Evolutionary conservation across 2,888 invertebrate species (phyloP).

Genomic region (Chrysina gloriosa): DNA sequence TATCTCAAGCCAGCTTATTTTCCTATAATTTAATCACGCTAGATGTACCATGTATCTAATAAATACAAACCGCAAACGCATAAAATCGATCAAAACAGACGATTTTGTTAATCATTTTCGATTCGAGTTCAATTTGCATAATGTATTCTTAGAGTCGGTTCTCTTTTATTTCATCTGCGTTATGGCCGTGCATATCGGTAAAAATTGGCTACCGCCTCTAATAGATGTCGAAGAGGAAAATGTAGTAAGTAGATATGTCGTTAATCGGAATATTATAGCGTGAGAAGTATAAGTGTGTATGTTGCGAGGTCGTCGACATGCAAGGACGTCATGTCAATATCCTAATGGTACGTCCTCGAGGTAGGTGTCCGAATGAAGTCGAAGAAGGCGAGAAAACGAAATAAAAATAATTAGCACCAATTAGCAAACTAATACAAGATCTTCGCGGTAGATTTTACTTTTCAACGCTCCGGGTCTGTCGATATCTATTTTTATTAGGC

Average conservation of each 20-base stretch:
- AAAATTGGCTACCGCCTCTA: background rate
- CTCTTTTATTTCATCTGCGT: background rate
- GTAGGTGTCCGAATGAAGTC: background rate
- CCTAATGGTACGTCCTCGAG: background rate
- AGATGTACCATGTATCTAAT: background rate
- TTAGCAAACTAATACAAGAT: too few relatives aligned
- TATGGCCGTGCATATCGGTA: background rate
- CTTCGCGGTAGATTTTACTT: too few relatives aligned
- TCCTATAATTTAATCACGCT: background rate
- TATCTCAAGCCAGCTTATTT: background rate
- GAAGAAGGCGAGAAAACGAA: background rate
- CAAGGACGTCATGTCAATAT: background rate
- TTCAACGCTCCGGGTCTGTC: too few relatives aligned
- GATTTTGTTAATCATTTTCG: constrained; percentile 6
- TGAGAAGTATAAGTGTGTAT: background rate
- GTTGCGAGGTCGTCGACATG: constrained; percentile 3
- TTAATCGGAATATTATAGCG: constrained; percentile 12
- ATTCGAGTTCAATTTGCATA: background rate
- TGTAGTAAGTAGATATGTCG: constrained; percentile 7
- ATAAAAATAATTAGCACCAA: background rate
- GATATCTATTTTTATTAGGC: too few relatives aligned
- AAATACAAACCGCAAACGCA: background rate
- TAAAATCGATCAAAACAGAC: background rate
- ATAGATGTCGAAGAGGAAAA: background rate
- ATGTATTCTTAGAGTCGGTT: background rate